phyloP scores from a whole-genome alignment of 2,797 vertebrate species.

The Parambassis ranga region DNA sequence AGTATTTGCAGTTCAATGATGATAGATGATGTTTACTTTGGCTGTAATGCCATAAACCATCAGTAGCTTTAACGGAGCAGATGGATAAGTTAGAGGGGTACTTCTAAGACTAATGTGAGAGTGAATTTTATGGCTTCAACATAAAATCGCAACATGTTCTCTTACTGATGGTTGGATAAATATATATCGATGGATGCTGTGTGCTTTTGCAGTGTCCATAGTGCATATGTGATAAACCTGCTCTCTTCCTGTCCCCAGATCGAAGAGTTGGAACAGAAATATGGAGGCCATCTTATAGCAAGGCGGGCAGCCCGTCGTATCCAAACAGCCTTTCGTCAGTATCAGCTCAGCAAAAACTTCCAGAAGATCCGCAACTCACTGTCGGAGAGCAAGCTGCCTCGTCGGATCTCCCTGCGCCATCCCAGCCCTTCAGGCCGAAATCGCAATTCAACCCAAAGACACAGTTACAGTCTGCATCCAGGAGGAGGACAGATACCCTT shows the following conservation, averaged over 20 bases:
- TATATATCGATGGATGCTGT: conserved; percentile 33
- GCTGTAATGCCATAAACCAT: conserved; percentile 36
- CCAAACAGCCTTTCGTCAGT: conserved; percentile 97
- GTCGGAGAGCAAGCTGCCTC: conserved; percentile 92
- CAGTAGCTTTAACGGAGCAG: conserved; percentile 21
- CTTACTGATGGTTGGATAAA: conserved; percentile 37
- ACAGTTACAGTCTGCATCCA: conserved; percentile 74
- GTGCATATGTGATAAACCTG: conserved; percentile 38
- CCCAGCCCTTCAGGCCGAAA: conserved; percentile 74
- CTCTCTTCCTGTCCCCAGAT: conserved; percentile 80
- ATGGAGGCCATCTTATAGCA: conserved; percentile 94
- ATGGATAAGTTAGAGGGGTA: conserved; percentile 32
- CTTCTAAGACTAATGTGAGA: conserved; percentile 17
- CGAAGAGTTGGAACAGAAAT: conserved; percentile 98
- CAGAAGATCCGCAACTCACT: conserved; percentile 98
- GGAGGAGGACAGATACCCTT: conserved; percentile 77
- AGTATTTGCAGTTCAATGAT: conserved; percentile 52
- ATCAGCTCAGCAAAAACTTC: conserved; percentile 99
- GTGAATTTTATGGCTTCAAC: conserved; percentile 18
- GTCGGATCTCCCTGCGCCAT: conserved; percentile 94
- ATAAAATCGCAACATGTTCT: conserved; percentile 36
- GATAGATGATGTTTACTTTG: conserved; percentile 57
- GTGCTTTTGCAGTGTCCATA: conserved; percentile 32
- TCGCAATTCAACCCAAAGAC: conserved; percentile 69
- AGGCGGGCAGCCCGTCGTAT: conserved; percentile 95